Evolutionary conservation across 2,888 invertebrate genomes (phyloP).

Genomic region (Escarpia spicata): DNA sequence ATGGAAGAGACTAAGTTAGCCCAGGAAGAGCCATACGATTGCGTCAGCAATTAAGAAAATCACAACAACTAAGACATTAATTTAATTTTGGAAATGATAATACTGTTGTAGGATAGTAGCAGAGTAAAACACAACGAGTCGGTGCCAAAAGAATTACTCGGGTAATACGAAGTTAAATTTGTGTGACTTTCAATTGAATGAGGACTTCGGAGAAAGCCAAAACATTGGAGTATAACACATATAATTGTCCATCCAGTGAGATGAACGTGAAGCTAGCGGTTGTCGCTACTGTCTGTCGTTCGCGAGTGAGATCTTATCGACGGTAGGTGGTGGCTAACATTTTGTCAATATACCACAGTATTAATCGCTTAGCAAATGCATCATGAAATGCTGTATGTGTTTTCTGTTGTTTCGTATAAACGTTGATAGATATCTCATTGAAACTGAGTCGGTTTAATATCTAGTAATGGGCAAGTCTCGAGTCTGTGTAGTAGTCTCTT

Average conservation of each 20-base stretch:
- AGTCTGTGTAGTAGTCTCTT: too few species aligned
- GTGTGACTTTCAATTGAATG: background rate
- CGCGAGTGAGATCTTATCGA: too few species aligned
- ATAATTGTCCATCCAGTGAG: background rate
- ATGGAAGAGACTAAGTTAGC: background rate
- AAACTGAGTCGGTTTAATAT: too few species aligned
- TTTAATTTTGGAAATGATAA: too few species aligned
- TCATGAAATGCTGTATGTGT: background rate
- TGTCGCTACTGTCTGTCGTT: too few species aligned
- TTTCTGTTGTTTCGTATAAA: too few species aligned
- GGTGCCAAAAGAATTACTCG: background rate
- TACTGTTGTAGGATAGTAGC: background rate
- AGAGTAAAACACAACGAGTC: background rate
- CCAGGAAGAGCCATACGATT: background rate
- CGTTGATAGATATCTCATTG: too few species aligned
- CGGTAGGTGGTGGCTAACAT: background rate
- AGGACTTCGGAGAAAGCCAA: background rate
- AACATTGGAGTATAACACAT: background rate
- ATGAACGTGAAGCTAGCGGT: background rate
- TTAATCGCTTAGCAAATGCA: background rate
- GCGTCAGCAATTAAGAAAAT: background rate
- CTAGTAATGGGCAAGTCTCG: too few species aligned
- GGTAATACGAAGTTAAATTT: background rate
- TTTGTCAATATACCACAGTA: background rate
- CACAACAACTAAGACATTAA: background rate